These are phyloP conservation scores for Epinephelus coioides DNA, from an alignment of 2,797 vertebrate species.

Conservation along the genomic window DNA sequence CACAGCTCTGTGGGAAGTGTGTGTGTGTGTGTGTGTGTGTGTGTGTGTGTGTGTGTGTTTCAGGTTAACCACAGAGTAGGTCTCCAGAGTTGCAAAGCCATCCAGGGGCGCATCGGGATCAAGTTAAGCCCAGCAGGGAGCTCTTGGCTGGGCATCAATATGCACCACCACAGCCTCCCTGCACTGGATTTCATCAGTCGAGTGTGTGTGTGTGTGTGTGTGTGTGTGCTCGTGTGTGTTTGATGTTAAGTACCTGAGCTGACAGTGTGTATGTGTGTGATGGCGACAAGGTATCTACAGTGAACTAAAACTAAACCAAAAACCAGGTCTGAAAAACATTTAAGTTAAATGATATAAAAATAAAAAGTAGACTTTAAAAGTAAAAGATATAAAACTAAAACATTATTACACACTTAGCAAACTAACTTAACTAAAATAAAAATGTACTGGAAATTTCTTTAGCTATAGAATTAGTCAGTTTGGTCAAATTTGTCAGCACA, in stretches of 20 bases:
- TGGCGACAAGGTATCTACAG: not conserved
- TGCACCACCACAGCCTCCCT: constrained; percentile 68
- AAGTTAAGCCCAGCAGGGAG: constrained; percentile 77
- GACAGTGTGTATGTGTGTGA: constrained; percentile 7
- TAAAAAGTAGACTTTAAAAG: too few species aligned
- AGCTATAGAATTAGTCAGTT: too few species aligned
- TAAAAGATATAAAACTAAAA: too few species aligned
- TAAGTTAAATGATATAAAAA: too few species aligned
- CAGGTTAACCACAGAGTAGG: constrained; percentile 63
- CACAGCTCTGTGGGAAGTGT: constrained; percentile 9
- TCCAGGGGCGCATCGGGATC: constrained; percentile 63
- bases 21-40: constrained; percentile 31
- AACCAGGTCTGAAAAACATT: too few species aligned
- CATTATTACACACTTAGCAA: too few species aligned
- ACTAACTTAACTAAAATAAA: too few species aligned
- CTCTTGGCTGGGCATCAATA: constrained; percentile 74
- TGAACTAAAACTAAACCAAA: too few species aligned
- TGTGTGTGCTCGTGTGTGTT: constrained; percentile 1
- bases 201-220: constrained; percentile 6
- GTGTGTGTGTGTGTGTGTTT: constrained; percentile 47
- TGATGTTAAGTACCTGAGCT: constrained; percentile 13
- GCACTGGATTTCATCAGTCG: constrained; percentile 58
- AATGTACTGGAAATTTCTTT: too few species aligned
- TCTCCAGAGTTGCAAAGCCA: constrained; percentile 70
- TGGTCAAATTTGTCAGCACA: too few species aligned